Conservation (phyloP, 2,797 vertebrate genomes). For the Glossophaga mutica region DNA sequence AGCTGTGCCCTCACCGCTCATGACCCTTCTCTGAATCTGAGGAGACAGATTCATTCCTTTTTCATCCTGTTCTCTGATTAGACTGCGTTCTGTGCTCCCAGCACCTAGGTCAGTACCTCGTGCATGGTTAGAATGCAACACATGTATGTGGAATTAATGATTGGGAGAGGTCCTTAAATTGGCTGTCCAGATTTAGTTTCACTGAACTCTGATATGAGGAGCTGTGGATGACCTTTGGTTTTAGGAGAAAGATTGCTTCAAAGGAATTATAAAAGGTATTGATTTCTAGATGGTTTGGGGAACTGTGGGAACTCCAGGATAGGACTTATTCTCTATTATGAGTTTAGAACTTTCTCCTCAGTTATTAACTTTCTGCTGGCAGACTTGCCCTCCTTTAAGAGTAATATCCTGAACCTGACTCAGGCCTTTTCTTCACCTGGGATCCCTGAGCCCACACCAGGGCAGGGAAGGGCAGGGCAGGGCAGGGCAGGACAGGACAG, state of each 20-base stretch:
- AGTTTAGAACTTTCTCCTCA: not conserved
- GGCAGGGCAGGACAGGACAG: not conserved
- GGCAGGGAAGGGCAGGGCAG: not conserved
- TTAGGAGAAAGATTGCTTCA: constrained; percentile 9
- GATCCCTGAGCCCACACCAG: not conserved
- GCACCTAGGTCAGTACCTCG: not conserved
- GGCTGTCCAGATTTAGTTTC: not conserved
- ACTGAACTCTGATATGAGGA: not conserved
- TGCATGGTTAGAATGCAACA: not conserved
- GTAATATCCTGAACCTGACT: not conserved
- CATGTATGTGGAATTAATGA: not conserved
- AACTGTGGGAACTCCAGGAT: not conserved
- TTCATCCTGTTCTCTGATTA: not conserved
- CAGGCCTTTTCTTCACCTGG: not conserved
- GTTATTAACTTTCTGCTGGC: not conserved
- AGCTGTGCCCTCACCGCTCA: not conserved
- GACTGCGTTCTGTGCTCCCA: not conserved
- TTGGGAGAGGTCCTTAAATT: not conserved
- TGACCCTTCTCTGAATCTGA: not conserved
- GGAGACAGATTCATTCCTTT: not conserved
- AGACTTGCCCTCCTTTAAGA: not conserved
- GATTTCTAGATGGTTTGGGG: constrained; percentile 19
- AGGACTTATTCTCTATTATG: not conserved
- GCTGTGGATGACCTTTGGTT: not conserved
- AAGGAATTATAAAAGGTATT: not conserved